These are phyloP conservation scores for Clinocottus analis DNA, from an alignment of 2,113 vertebrate species.

Conservation along the genomic window DNA sequence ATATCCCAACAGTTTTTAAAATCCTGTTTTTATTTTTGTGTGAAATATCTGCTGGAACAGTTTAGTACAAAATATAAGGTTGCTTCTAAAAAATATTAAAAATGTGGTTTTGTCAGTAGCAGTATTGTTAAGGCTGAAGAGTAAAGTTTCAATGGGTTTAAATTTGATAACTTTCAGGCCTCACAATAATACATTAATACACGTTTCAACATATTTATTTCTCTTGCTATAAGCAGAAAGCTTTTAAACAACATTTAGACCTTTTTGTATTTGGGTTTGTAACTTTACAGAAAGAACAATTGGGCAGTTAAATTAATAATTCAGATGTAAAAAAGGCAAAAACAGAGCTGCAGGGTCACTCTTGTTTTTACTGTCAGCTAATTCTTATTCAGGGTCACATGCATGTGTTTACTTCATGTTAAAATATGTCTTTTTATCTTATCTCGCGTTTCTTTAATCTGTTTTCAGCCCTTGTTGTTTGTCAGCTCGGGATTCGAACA, in stretches of 20 bases:
- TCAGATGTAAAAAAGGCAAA: background rate
- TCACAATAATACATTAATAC: background rate
- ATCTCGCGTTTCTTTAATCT: constrained; percentile 24
- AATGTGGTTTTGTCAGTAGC: background rate
- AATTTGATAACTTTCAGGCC: background rate
- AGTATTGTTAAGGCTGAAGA: background rate
- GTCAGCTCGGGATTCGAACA: background rate
- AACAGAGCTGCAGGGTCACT: background rate
- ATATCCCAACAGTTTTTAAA: background rate
- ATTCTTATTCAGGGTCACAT: background rate
- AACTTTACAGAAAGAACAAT: background rate
- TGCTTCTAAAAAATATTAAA: background rate
- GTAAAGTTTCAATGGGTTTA: background rate
- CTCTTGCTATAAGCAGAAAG: background rate
- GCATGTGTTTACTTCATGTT: background rate
- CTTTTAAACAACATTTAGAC: background rate
- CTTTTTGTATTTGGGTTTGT: background rate
- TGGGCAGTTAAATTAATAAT: background rate
- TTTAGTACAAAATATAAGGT: background rate
- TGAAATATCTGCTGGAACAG: background rate
- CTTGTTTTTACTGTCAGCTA: background rate
- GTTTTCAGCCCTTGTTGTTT: background rate
- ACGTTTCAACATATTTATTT: background rate
- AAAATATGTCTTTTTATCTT: constrained; percentile 14
- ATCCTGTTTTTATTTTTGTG: background rate